These are phyloP conservation scores for Helicoverpa assulta DNA, from an alignment of 2,888 invertebrate genomes.

Conservation along the genomic window DNA sequence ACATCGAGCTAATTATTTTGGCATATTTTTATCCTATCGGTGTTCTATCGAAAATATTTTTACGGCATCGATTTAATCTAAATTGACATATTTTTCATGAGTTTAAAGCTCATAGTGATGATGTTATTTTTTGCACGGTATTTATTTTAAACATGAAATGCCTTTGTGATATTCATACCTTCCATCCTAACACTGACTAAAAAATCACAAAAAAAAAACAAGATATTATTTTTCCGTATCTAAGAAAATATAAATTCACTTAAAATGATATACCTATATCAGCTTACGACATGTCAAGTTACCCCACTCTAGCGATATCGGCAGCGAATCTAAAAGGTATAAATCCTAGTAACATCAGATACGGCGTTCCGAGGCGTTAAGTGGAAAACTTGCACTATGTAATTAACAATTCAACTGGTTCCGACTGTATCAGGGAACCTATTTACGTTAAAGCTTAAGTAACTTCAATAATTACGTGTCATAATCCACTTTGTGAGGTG, in stretches of 20 bases:
- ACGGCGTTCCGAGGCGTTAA: constrained; percentile 79
- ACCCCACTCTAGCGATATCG: constrained; percentile 61
- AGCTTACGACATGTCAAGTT: constrained; percentile 59
- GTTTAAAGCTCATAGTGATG: too few species aligned
- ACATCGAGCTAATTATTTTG: not conserved
- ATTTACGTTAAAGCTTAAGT: constrained; percentile 71
- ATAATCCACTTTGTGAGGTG: constrained; percentile 4
- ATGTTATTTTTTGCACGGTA: too few species aligned
- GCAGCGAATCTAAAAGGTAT: constrained; percentile 74
- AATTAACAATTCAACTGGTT: constrained; percentile 86
- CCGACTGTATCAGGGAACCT: constrained; percentile 60
- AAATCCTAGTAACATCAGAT: constrained; percentile 80
- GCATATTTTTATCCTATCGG: too few species aligned
- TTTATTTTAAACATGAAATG: too few species aligned
- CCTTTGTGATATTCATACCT: too few species aligned
- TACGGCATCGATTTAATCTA: too few species aligned
- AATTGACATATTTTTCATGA: too few species aligned
- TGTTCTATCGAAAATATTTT: too few species aligned
- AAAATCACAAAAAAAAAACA: not conserved
- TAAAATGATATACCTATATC: constrained; percentile 56
- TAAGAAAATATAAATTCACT: constrained; percentile 32
- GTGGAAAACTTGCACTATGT: constrained; percentile 83
- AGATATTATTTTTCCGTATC: not conserved
- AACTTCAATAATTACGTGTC: constrained; percentile 36
- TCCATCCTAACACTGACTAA: not conserved